Percentiles rank a stretch among this genome's conserved stretches.
These are phyloP conservation scores for Cebus imitator DNA, from an alignment of 2,113 vertebrate genomes.

Conservation along the genomic window DNA sequence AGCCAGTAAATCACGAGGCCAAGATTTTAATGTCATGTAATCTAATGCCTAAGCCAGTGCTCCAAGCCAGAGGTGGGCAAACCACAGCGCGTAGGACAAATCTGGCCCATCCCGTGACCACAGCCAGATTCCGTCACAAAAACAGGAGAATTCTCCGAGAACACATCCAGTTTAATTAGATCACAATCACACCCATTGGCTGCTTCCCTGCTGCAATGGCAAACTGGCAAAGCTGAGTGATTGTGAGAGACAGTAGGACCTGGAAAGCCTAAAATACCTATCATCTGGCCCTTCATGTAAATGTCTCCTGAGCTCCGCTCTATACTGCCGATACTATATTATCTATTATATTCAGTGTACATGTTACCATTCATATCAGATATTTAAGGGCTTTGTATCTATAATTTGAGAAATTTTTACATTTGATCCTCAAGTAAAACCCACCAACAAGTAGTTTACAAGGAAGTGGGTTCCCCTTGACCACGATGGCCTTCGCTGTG, in stretches of 20 bases:
- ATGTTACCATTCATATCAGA: fast-evolving
- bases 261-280: too few species aligned
- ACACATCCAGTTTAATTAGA: fast-evolving
- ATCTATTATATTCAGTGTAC: fast-evolving
- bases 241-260: fast-evolving
- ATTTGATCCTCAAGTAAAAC: neutral
- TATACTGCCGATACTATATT: fast-evolving
- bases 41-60: neutral
- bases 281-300: neutral
- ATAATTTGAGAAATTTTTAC: neutral
- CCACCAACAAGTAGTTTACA: neutral
- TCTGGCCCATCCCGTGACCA: fast-evolving
- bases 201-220: fast-evolving
- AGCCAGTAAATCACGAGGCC: fast-evolving
- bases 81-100: fast-evolving
- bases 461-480: neutral
- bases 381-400: neutral
- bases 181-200: fast-evolving
- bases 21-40: fast-evolving
- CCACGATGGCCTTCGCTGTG: slow-evolving; percentile 41
- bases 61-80: neutral
- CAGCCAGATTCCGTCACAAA: too few species aligned
- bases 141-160: neutral
- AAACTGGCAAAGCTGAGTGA: fast-evolving
- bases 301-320: neutral